Conservation (phyloP, 2,113 vertebrate genomes). For the Ramphastos sulfuratus region DNA sequence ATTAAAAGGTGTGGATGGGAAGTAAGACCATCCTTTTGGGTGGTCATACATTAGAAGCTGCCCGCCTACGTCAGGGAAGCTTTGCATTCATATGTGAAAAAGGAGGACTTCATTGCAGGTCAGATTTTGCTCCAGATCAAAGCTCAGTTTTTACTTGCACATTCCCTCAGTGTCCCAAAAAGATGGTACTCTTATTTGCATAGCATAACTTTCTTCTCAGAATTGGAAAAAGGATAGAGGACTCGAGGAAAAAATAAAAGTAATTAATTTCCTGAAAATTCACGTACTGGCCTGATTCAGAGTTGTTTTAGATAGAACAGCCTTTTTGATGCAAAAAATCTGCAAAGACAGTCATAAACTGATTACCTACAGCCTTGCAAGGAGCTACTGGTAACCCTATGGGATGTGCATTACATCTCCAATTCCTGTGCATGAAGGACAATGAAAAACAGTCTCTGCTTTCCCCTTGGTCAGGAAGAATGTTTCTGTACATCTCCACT, state of each 20-base stretch:
- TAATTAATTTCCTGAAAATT: background rate
- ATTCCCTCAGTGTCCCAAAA: background rate
- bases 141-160: background rate
- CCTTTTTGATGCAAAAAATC: background rate
- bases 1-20: background rate
- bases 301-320: background rate
- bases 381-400: background rate
- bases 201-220: background rate
- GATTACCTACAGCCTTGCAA: background rate
- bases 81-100: background rate
- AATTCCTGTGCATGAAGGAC: background rate
- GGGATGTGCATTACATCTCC: background rate
- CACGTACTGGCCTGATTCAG: background rate
- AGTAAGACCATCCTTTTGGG: background rate
- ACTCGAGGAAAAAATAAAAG: background rate
- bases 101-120: background rate
- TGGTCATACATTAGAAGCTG: background rate
- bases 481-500: background rate
- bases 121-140: background rate
- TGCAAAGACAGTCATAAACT: background rate
- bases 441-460: background rate
- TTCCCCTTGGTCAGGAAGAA: background rate
- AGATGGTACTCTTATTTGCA: background rate
- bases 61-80: background rate
- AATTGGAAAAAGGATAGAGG: background rate